Evolutionary conservation across 2,888 invertebrate genomes (phyloP).

Genomic region (Syritta pipiens): DNA sequence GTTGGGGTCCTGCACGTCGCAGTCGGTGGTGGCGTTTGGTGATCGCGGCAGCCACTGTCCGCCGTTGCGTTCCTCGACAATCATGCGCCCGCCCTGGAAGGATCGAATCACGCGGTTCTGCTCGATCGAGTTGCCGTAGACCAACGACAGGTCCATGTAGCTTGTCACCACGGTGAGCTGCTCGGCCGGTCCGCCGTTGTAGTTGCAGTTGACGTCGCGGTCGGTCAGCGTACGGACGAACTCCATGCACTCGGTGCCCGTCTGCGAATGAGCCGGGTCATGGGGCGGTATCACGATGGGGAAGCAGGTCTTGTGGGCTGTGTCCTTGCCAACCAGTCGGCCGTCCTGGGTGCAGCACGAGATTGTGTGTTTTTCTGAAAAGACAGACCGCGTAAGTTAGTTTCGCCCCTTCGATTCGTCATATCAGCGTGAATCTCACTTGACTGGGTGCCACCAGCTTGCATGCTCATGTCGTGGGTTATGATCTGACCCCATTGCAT

Average conservation of each 20-base stretch:
- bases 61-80: slow-evolving; percentile 83
- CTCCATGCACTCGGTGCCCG: slow-evolving; percentile 83
- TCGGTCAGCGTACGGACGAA: slow-evolving; percentile 85
- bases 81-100: slow-evolving; percentile 84
- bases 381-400: not conserved
- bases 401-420: not conserved
- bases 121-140: slow-evolving; percentile 87
- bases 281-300: slow-evolving; percentile 82
- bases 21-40: slow-evolving; percentile 85
- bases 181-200: slow-evolving; percentile 82
- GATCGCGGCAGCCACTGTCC: slow-evolving; percentile 87
- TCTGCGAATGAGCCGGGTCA: slow-evolving; percentile 81
- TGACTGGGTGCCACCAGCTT: slow-evolving; percentile 82
- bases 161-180: slow-evolving; percentile 81
- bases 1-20: slow-evolving; percentile 82
- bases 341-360: slow-evolving; percentile 84
- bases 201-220: slow-evolving; percentile 83
- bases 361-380: slow-evolving; percentile 82
- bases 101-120: slow-evolving; percentile 85
- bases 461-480: slow-evolving; percentile 82
- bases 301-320: slow-evolving; percentile 79
- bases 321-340: slow-evolving; percentile 79
- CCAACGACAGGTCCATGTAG: slow-evolving; percentile 87
- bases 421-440: slow-evolving; percentile 81
- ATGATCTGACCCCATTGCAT: slow-evolving; percentile 84